Evolutionary conservation across 1,140 invertebrate genomes (phyloP).

Genomic region (Lineus longissimus): DNA sequence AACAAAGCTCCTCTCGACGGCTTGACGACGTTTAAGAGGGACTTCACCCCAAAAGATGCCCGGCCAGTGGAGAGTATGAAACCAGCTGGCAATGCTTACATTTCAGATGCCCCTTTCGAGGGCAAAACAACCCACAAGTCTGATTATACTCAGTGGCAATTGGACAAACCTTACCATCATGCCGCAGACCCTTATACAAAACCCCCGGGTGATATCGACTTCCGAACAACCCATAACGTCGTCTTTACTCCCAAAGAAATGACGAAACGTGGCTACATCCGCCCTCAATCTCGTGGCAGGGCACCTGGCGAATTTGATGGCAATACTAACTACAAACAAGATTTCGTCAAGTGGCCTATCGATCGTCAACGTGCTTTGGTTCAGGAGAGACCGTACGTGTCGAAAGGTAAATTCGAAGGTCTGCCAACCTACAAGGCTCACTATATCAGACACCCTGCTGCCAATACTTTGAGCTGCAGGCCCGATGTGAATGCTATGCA

Average conservation of each 20-base stretch:
- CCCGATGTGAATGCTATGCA: slow-evolving; percentile 32
- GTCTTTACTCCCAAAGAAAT: slow-evolving; percentile 38
- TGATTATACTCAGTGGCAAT: slow-evolving; percentile 50
- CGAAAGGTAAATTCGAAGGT: slow-evolving; percentile 48
- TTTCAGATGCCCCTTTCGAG: slow-evolving; percentile 43
- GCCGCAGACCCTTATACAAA: slow-evolving; percentile 38
- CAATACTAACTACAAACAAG: slow-evolving; percentile 47
- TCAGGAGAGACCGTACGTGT: slow-evolving; percentile 24
- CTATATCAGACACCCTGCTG: slow-evolving; percentile 34
- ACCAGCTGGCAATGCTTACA: slow-evolving; percentile 37
- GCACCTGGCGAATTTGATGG: slow-evolving; percentile 44
- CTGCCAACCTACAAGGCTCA: slow-evolving; percentile 47
- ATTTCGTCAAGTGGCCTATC: slow-evolving; percentile 47
- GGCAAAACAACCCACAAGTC: slow-evolving; percentile 47
- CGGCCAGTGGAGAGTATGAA: slow-evolving; percentile 35
- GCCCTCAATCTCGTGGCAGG: slow-evolving; percentile 31
- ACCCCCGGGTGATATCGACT: slow-evolving; percentile 52
- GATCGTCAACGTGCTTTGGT: slow-evolving; percentile 1
- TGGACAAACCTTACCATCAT: slow-evolving; percentile 38
- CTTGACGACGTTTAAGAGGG: slow-evolving; percentile 45
- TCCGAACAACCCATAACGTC: slow-evolving; percentile 45
- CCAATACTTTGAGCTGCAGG: slow-evolving; percentile 32
- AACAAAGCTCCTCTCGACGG: slow-evolving; percentile 42
- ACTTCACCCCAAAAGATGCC: slow-evolving; percentile 42
- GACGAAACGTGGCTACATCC: slow-evolving; percentile 24